A percentile compares a stretch with the other conserved stretches of the same genome.
Conservation (phyloP, 2,113 vertebrate genomes). For the Pseudorectes ferrugineus region DNA sequence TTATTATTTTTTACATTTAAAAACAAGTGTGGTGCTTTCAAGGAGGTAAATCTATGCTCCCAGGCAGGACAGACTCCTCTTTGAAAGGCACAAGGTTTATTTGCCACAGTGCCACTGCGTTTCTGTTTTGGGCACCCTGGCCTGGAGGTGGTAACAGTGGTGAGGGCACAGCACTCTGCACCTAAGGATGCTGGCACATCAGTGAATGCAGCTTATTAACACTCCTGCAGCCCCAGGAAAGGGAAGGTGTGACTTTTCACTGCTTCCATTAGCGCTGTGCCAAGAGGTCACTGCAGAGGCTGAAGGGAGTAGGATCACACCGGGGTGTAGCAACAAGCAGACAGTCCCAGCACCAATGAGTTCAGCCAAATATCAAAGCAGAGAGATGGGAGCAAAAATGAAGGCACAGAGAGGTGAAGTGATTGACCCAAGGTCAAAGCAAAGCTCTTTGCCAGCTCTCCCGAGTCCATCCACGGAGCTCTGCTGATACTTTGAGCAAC, state of each 20-base stretch:
- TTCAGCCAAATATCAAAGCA: background rate
- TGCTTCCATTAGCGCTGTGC: background rate
- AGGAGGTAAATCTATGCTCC: background rate
- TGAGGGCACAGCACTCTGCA: background rate
- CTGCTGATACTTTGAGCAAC: fast-evolving
- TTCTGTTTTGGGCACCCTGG: background rate
- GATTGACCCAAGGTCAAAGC: background rate
- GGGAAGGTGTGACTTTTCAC: background rate
- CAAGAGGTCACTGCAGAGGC: background rate
- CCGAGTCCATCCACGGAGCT: background rate
- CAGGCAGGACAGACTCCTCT: background rate
- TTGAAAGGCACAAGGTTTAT: background rate
- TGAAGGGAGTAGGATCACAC: background rate
- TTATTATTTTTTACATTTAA: background rate
- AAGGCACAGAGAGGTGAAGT: background rate
- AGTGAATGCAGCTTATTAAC: background rate
- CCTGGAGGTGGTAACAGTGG: background rate
- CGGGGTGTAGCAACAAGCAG: background rate
- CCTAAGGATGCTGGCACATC: background rate
- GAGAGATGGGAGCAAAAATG: background rate
- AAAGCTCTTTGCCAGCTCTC: background rate
- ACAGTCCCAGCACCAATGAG: fast-evolving
- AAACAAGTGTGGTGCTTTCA: background rate
- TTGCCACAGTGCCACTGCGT: background rate
- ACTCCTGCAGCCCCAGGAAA: background rate